These are phyloP conservation scores for Eunapius fragilis DNA, from an alignment of 37 sponge, comb jelly and placozoan genomes.

Conservation along the genomic window DNA sequence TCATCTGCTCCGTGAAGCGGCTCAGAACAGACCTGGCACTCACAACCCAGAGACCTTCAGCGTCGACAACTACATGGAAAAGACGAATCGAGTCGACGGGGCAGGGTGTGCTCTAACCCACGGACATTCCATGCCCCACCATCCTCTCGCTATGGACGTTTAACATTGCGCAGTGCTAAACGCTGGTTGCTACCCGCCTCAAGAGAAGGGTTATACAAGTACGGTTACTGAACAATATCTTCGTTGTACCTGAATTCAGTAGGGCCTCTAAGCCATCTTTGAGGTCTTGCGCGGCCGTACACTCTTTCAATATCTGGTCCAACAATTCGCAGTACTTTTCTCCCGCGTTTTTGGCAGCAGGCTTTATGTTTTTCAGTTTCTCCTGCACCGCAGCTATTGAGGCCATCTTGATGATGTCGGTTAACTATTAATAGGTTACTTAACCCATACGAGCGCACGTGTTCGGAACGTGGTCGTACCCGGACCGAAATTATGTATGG, in stretches of 20 bases:
- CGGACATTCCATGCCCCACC: not conserved
- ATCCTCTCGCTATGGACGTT: not conserved
- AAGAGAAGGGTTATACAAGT: not conserved
- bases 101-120: not conserved
- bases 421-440: not conserved
- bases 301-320: slow-evolving; percentile 11
- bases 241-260: slow-evolving; percentile 35
- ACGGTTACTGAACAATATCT: no score
- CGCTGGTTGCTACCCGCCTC: not conserved
- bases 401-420: slow-evolving; percentile 23
- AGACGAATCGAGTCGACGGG: no score
- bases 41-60: slow-evolving; percentile 57
- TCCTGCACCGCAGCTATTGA: slow-evolving; percentile 1
- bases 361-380: slow-evolving; percentile 41
- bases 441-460: not conserved
- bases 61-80: slow-evolving; percentile 34
- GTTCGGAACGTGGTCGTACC: not conserved
- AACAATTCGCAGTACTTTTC: slow-evolving; percentile 73
- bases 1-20: slow-evolving; percentile 38
- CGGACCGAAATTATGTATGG: not conserved
- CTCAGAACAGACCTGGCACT: slow-evolving; percentile 58
- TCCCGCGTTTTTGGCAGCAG: slow-evolving; percentile 36
- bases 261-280: slow-evolving; percentile 34
- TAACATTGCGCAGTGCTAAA: not conserved
- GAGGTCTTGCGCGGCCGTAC: slow-evolving; percentile 9